Conservation (phyloP, 2,888 invertebrate species). For the Platycheirus rosarum region DNA sequence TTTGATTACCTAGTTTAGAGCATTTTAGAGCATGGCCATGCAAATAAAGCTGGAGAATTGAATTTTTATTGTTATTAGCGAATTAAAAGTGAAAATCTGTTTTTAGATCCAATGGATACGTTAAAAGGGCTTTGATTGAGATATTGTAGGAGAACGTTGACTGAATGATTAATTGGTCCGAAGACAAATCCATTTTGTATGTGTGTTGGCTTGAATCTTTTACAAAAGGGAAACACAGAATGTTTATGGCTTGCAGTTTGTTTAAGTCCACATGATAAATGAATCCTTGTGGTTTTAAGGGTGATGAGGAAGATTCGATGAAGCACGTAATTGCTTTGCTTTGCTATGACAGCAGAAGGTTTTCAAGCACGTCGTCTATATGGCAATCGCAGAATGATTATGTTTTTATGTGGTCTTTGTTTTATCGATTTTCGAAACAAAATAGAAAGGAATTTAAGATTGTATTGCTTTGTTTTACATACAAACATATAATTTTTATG, state of each 20-base stretch:
- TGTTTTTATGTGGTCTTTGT: background rate
- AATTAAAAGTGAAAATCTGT: constrained; percentile 27
- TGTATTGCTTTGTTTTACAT: no score
- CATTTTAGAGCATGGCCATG: constrained; percentile 15
- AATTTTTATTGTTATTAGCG: constrained; percentile 4
- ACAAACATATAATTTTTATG: no score
- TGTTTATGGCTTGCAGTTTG: constrained; percentile 49
- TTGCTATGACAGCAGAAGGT: constrained; percentile 1
- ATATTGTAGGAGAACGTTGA: constrained; percentile 39
- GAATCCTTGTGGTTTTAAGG: constrained; percentile 32
- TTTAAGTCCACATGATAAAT: constrained; percentile 60
- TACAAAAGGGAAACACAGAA: constrained; percentile 26
- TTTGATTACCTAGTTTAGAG: constrained; percentile 35
- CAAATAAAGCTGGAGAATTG: constrained; percentile 1
- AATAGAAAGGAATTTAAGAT: no score
- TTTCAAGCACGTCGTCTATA: background rate
- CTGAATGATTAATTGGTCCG: constrained; percentile 47
- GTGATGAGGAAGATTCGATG: constrained; percentile 20
- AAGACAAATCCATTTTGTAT: constrained; percentile 31
- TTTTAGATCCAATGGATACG: constrained; percentile 3
- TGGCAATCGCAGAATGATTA: constrained; percentile 25
- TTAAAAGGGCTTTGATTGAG: constrained; percentile 37
- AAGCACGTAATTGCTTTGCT: constrained; percentile 56
- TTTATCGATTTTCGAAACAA: constrained; percentile 19
- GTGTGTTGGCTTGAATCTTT: constrained; percentile 30